Evolutionary conservation across 1,140 invertebrate species (phyloP).

Genomic region (Drosophila erecta): DNA sequence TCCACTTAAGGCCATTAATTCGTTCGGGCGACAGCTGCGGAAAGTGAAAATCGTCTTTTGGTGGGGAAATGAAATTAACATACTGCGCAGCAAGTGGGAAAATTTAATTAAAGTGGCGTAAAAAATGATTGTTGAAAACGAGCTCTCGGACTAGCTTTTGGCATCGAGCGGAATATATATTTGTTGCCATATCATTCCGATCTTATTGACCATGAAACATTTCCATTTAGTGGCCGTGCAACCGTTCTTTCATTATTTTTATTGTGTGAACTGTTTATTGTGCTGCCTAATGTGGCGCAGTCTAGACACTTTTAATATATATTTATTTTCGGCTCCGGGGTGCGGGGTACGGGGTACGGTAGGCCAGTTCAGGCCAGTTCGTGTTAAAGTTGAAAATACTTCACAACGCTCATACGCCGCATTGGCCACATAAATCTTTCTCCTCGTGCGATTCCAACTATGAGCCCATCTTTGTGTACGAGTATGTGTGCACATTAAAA

Average conservation of each 20-base stretch:
- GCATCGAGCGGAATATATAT: constrained; percentile 34
- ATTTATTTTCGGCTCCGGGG: constrained; percentile 42
- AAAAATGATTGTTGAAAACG: constrained; percentile 32
- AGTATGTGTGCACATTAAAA: constrained; percentile 65
- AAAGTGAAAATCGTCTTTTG: constrained; percentile 39
- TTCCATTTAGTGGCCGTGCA: constrained; percentile 20
- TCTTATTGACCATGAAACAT: constrained; percentile 35
- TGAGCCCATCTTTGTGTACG: not conserved
- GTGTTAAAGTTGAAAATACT: constrained; percentile 68
- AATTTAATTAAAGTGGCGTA: constrained; percentile 55
- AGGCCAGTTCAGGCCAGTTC: constrained; percentile 31
- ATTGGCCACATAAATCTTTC: constrained; percentile 71
- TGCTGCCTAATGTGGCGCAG: constrained; percentile 56
- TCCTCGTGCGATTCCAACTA: constrained; percentile 28
- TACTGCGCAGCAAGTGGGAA: constrained; percentile 32
- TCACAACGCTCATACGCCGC: constrained; percentile 61
- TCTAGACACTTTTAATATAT: constrained; percentile 79
- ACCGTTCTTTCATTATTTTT: constrained; percentile 35
- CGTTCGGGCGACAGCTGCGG: constrained; percentile 31
- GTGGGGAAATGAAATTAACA: constrained; percentile 48
- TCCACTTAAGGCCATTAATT: constrained; percentile 59
- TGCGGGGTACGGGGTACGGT: constrained; percentile 14
- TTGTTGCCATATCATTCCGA: constrained; percentile 24
- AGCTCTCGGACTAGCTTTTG: constrained; percentile 19
- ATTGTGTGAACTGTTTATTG: constrained; percentile 50